Evolutionary conservation across 2,113 vertebrate species (phyloP).

Genomic region (Perca schrenkii): DNA sequence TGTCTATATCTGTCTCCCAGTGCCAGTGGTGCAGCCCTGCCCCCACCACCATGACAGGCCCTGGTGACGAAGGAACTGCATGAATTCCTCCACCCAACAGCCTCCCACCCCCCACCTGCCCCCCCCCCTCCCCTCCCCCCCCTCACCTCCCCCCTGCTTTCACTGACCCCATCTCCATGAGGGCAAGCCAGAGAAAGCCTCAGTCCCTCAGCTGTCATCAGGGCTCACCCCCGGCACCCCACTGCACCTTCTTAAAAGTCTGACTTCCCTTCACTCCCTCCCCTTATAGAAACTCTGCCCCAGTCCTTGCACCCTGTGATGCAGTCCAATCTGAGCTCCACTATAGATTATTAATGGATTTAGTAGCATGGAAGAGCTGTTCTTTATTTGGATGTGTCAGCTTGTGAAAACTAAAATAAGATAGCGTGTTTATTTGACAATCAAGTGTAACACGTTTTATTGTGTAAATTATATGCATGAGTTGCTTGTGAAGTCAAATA

Average conservation of each 20-base stretch:
- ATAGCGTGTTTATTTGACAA: slow-evolving; percentile 11
- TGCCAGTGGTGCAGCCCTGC: slow-evolving; percentile 54
- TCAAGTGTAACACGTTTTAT: background rate
- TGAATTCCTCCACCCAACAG: slow-evolving; percentile 57
- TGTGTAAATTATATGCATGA: background rate
- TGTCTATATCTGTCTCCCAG: slow-evolving; percentile 81
- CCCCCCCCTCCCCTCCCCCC: slow-evolving; percentile 31
- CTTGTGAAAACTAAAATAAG: slow-evolving; percentile 7
- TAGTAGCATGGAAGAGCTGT: slow-evolving; percentile 31
- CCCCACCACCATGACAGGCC: slow-evolving; percentile 65
- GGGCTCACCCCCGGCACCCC: slow-evolving; percentile 72
- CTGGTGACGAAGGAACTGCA: slow-evolving; percentile 68
- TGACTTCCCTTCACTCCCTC: slow-evolving; percentile 59
- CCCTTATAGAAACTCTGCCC: slow-evolving; percentile 59
- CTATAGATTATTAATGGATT: slow-evolving; percentile 70
- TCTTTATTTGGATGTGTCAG: slow-evolving; percentile 50
- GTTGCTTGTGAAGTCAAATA: background rate
- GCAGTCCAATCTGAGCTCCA: slow-evolving; percentile 65
- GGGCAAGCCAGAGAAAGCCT: slow-evolving; percentile 77
- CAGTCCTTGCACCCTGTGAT: slow-evolving; percentile 80
- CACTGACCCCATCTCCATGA: slow-evolving; percentile 72
- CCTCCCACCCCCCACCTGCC: slow-evolving; percentile 9
- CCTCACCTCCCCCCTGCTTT: slow-evolving; percentile 62
- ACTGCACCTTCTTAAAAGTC: slow-evolving; percentile 71
- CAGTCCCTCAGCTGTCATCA: slow-evolving; percentile 83